Evolutionary conservation across 2,888 invertebrate genomes (phyloP).

Genomic region (Dione vanillae): DNA sequence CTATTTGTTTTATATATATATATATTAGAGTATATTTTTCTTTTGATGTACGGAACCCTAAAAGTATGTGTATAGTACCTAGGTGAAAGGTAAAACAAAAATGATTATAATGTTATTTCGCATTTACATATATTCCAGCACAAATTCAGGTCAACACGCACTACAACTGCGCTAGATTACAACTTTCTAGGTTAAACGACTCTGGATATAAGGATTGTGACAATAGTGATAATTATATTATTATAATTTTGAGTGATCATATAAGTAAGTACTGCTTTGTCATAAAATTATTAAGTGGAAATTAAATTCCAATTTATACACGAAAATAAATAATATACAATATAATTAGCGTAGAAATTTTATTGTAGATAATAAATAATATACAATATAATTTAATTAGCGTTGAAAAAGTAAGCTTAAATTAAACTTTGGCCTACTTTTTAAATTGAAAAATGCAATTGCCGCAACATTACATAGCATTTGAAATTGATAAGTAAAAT

Average conservation of each 20-base stretch:
- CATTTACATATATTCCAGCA: slow-evolving; percentile 19
- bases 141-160: slow-evolving; percentile 38
- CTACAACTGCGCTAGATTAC: slow-evolving; percentile 33
- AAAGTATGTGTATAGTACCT: no score
- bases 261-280: not conserved
- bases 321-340: not conserved
- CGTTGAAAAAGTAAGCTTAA: not conserved
- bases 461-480: not conserved
- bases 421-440: not conserved
- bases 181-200: slow-evolving; percentile 40
- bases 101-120: slow-evolving; percentile 16
- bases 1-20: no score
- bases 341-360: not conserved
- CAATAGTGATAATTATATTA: slow-evolving; percentile 20
- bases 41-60: no score
- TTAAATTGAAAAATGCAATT: not conserved
- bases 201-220: slow-evolving; percentile 30
- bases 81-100: not conserved
- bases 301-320: not conserved
- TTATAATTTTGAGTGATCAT: not conserved
- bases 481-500: slow-evolving; percentile 3
- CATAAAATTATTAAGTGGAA: not conserved
- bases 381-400: not conserved
- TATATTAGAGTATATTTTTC: no score
- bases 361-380: no score